These are phyloP conservation scores for Halcyon senegalensis DNA, from an alignment of 2,113 vertebrate genomes.

Conservation along the genomic window DNA sequence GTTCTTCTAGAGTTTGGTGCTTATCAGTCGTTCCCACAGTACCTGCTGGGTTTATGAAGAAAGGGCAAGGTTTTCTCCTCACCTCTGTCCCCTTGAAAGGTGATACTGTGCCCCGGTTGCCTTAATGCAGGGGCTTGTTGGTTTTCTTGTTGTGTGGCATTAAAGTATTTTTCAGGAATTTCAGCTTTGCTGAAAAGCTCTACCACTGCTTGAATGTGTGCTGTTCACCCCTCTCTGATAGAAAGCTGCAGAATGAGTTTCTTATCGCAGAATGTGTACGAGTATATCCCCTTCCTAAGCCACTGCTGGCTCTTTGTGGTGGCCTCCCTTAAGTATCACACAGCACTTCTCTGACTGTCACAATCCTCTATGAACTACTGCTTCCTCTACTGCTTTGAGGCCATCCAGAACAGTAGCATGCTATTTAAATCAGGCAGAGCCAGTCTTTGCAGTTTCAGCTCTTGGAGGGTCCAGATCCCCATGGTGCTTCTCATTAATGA, in stretches of 20 bases:
- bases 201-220: too few species aligned
- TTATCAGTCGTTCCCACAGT: rapidly evolving
- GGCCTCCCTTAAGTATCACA: rapidly evolving
- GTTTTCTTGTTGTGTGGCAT: background rate
- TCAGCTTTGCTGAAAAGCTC: background rate
- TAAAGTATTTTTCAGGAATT: background rate
- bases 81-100: background rate
- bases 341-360: background rate
- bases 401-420: rapidly evolving
- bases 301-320: background rate
- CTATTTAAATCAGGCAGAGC: background rate
- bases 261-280: background rate
- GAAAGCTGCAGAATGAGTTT: background rate
- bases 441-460: background rate
- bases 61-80: background rate
- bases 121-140: background rate
- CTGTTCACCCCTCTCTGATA: rapidly evolving
- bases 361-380: background rate
- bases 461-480: rapidly evolving
- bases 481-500: background rate
- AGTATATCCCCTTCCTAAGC: background rate
- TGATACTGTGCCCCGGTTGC: rapidly evolving
- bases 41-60: background rate
- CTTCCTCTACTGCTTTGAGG: background rate
- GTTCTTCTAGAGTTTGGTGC: background rate